phyloP scores from a whole-genome alignment of 1,140 invertebrate species.

The Phocides pigmalion region DNA sequence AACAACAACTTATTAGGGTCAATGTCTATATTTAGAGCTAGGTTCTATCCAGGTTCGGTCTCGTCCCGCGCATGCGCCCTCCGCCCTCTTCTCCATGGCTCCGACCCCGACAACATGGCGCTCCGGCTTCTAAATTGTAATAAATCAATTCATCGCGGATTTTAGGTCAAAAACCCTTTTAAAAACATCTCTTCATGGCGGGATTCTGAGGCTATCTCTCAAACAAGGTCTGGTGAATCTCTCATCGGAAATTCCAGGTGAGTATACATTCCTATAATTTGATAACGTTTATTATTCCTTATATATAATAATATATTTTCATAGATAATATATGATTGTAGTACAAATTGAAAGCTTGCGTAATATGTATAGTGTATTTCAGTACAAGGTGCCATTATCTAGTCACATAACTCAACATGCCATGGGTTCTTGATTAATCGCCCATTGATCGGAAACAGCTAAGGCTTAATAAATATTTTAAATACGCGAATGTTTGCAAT shows the following conservation, averaged over 20 bases:
- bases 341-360: no score
- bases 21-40: slow-evolving; percentile 1
- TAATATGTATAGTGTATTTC: no score
- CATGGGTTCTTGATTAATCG: no score
- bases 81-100: background rate
- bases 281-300: no score
- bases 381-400: no score
- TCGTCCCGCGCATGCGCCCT: background rate
- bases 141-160: background rate
- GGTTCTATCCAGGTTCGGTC: background rate
- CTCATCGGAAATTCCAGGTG: background rate
- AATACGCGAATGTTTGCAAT: no score
- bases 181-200: background rate
- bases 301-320: no score
- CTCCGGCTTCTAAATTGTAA: slow-evolving; percentile 2
- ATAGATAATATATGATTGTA: no score
- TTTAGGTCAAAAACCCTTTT: background rate
- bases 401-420: no score
- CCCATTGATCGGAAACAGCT: no score
- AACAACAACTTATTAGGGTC: background rate
- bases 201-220: background rate
- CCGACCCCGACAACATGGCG: background rate
- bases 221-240: background rate
- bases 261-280: background rate
- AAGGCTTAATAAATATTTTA: no score